Conservation (phyloP, 2,888 invertebrate species). For the Melanotus villosus region DNA sequence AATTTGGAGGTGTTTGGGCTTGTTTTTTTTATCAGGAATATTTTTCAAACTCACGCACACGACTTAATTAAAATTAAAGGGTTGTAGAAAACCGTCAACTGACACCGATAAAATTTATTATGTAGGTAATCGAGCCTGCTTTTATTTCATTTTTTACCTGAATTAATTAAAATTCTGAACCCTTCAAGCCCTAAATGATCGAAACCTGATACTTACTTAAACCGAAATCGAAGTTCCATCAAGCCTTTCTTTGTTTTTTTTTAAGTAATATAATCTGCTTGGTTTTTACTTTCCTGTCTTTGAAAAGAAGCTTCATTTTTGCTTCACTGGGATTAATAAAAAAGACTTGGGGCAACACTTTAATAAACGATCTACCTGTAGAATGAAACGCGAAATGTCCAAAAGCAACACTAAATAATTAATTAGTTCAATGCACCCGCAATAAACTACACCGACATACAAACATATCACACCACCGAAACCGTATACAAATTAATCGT, state of each 20-base stretch:
- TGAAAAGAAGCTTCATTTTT: too few relatives aligned
- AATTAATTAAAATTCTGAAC: too few relatives aligned
- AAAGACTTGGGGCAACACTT: too few relatives aligned
- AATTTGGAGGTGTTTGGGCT: background rate
- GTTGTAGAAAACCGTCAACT: background rate
- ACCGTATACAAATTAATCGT: slow-evolving; percentile 24
- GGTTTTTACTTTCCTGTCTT: too few relatives aligned
- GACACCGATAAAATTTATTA: background rate
- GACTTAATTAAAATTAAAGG: slow-evolving; percentile 11
- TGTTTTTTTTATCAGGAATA: slow-evolving; percentile 4
- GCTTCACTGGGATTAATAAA: too few relatives aligned
- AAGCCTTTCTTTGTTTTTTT: too few relatives aligned
- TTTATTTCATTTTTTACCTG: background rate
- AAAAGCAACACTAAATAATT: too few relatives aligned
- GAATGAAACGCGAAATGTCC: background rate
- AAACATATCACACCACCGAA: background rate
- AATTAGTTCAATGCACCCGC: background rate
- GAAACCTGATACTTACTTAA: too few relatives aligned
- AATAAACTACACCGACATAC: slow-evolving; percentile 3
- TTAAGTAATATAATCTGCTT: too few relatives aligned
- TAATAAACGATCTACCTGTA: background rate
- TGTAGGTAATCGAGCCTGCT: background rate
- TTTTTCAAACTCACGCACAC: background rate
- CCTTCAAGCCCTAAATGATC: too few relatives aligned
- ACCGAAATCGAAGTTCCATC: too few relatives aligned